Conservation (phyloP, 1,140 invertebrate species). For the Chelonus insularis region DNA sequence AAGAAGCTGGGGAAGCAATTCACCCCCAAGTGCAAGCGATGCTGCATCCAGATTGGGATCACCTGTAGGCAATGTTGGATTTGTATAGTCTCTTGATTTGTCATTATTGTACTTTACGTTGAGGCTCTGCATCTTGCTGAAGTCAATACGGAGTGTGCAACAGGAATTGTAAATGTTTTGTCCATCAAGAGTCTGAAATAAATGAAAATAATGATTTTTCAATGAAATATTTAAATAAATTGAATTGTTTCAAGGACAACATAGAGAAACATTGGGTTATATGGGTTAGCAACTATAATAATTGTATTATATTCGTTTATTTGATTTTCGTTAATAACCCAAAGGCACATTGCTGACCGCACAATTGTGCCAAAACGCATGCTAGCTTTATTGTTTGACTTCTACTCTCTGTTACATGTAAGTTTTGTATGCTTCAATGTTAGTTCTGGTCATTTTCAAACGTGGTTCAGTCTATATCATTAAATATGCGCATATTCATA, state of each 20-base stretch:
- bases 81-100: conserved; percentile 98
- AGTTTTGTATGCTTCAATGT: conserved; percentile 12
- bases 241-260: neutral
- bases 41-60: conserved; percentile 73
- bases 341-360: conserved; percentile 30
- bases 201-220: conserved; percentile 2
- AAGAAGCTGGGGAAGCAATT: conserved; percentile 68
- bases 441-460: neutral
- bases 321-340: conserved; percentile 49
- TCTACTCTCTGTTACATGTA: conserved; percentile 39
- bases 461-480: neutral
- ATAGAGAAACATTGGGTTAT: neutral
- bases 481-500: neutral
- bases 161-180: conserved; percentile 99
- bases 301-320: conserved; percentile 28
- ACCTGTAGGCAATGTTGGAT: conserved; percentile 93
- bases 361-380: conserved; percentile 34
- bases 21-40: conserved; percentile 65
- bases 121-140: conserved; percentile 94
- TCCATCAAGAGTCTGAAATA: conserved; percentile 84
- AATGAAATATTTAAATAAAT: neutral
- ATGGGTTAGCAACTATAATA: neutral
- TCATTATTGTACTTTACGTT: conserved; percentile 99
- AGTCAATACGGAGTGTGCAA: conserved; percentile 98
- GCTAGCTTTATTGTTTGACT: conserved; percentile 43